Percentiles rank a stretch among this genome's conserved stretches.
phyloP scores from a whole-genome alignment of 2,113 vertebrate genomes.

The Lepisosteus oculatus region DNA sequence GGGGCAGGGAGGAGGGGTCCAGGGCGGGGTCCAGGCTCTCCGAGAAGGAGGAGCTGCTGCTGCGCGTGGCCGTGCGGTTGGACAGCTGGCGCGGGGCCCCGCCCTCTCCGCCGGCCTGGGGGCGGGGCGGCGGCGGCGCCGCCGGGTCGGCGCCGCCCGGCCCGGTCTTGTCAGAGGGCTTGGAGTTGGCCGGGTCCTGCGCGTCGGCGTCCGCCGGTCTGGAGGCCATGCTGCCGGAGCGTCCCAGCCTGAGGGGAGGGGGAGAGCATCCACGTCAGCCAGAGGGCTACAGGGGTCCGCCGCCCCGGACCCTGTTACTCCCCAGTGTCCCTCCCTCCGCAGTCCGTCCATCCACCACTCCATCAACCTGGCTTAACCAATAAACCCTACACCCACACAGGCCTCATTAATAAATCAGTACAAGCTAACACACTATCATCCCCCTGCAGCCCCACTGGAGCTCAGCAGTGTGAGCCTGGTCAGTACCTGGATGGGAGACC shows the following conservation, averaged over 20 bases:
- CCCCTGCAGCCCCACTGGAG: too few relatives aligned
- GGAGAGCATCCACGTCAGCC: not conserved
- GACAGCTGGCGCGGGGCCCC: constrained; percentile 75
- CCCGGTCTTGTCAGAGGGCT: constrained; percentile 78
- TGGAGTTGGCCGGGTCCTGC: constrained; percentile 78
- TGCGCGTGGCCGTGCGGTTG: constrained; percentile 87
- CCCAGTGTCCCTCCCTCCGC: too few relatives aligned
- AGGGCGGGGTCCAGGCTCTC: constrained; percentile 91
- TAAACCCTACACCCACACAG: too few relatives aligned
- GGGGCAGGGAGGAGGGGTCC: constrained; percentile 91
- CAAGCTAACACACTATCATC: too few relatives aligned
- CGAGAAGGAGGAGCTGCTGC: constrained; percentile 92
- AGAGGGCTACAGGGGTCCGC: too few relatives aligned
- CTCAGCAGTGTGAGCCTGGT: too few relatives aligned
- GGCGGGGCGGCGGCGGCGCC: constrained; percentile 50
- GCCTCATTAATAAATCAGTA: too few relatives aligned
- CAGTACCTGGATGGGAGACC: too few relatives aligned
- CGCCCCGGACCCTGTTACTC: too few relatives aligned
- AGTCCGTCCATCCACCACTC: too few relatives aligned
- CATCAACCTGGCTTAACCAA: too few relatives aligned
- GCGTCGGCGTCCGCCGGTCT: constrained; percentile 90
- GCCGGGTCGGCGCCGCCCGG: constrained; percentile 52
- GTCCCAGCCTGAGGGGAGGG: constrained; percentile 68
- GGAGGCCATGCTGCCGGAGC: constrained; percentile 90
- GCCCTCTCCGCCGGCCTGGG: constrained; percentile 73